Evolutionary conservation across 1,140 invertebrate species (phyloP), one percentile per base, ranked within the genome.

Genomic region (Penaeus vannamei): DNA sequence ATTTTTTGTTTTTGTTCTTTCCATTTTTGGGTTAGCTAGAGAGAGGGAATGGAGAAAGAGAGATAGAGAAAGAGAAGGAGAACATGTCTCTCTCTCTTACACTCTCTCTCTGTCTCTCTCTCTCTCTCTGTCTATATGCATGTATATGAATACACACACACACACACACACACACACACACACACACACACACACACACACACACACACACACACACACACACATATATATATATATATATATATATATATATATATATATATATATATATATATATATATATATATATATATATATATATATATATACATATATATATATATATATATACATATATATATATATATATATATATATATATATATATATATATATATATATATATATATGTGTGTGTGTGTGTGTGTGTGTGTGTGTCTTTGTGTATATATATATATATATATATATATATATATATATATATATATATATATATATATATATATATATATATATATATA

Each of bases 231-330:
- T 79, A 36, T 53, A 59, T 46, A 81, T 32, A 81, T 53, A 46
- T 53, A 81, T n/a, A 8, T 19, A 81, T 36, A 77, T 2, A 2
- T 36, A 14, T 36, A 20, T n/a, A 29, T 77, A 77, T 22, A 77
- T 77, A n/a, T 77, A n/a, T 77, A 77, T 77, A 29, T 77, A 77
- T 77, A 17, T 8, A 32, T 32, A 29, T 29, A 42, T 79, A 79
- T 79, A 79, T 79, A 79, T 7, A 79, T 79, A 79, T 79, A 79
- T 79, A 79, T 79, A 79, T 79, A 79, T 79, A 79, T 79, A 79
- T 79, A 79, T 79, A 29, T 77, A 29, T 79, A 79, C 46, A 79
- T 79, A 79, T 79, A 79, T 79, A 79, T 79, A 79, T 79, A 79
- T 79, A 79, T 79, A 79, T 79, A 79, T 79, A 79, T 79, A 79